phyloP scores from a whole-genome alignment of 2,888 invertebrate species.

The Abrostola triplasia region DNA sequence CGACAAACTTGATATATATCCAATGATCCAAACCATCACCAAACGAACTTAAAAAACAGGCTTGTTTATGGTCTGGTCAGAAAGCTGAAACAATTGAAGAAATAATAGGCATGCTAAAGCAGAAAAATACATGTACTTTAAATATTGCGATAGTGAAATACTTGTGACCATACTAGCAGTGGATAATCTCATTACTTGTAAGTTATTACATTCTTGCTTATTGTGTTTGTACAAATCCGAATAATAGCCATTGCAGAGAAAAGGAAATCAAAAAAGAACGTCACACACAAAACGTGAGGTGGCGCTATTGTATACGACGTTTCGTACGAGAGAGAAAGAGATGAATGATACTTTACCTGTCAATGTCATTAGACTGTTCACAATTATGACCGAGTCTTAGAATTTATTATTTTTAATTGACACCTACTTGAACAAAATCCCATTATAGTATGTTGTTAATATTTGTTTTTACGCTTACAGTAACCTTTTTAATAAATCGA shows the following conservation, averaged over 20 bases:
- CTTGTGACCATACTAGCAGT: slow-evolving; percentile 55
- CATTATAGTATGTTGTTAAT: slow-evolving; percentile 29
- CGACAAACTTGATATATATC: slow-evolving; percentile 7
- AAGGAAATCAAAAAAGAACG: slow-evolving; percentile 58
- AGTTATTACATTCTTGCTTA: slow-evolving; percentile 45
- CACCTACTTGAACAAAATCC: slow-evolving; percentile 46
- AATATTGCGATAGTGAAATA: slow-evolving; percentile 54
- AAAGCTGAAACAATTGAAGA: slow-evolving; percentile 70
- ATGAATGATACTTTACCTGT: slow-evolving; percentile 55
- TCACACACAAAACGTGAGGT: slow-evolving; percentile 53
- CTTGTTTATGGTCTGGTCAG: slow-evolving; percentile 57
- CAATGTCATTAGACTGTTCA: slow-evolving; percentile 62
- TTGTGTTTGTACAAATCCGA: slow-evolving; percentile 37
- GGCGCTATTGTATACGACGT: slow-evolving; percentile 58
- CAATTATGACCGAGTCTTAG: slow-evolving; percentile 56
- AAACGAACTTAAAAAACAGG: slow-evolving; percentile 23
- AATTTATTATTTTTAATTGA: slow-evolving; percentile 56
- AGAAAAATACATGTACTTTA: slow-evolving; percentile 54
- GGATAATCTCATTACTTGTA: slow-evolving; percentile 58
- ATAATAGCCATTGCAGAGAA: slow-evolving; percentile 55
- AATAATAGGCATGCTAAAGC: slow-evolving; percentile 62
- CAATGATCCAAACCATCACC: slow-evolving; percentile 31
- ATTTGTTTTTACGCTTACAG: slow-evolving; percentile 15
- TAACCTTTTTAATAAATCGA: slow-evolving; percentile 5
- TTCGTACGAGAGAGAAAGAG: slow-evolving; percentile 59